Evolutionary conservation across 2,113 vertebrate species (phyloP).

Genomic region (Spea bombifrons): DNA sequence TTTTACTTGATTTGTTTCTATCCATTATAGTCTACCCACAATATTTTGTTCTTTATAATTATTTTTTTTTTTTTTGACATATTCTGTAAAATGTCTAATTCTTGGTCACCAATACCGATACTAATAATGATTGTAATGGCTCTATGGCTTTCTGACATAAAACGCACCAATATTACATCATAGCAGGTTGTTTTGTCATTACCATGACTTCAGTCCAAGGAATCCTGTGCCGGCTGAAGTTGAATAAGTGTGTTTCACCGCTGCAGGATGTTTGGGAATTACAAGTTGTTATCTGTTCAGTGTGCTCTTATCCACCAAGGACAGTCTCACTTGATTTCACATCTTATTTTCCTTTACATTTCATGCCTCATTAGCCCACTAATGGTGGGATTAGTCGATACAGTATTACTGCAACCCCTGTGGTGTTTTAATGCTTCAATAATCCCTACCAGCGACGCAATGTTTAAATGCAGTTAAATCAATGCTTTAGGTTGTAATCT

Average conservation of each 20-base stretch:
- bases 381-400: conserved; percentile 46
- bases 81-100: no score
- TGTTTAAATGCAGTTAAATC: conserved; percentile 41
- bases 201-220: background rate
- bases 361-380: conserved; percentile 47
- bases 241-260: background rate
- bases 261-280: conserved; percentile 25
- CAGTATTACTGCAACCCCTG: conserved; percentile 30
- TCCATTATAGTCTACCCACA: no score
- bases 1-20: no score
- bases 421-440: conserved; percentile 41
- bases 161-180: no score
- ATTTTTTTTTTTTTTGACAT: no score
- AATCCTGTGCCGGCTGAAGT: background rate
- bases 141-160: no score
- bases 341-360: conserved; percentile 26
- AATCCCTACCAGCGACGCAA: conserved; percentile 23
- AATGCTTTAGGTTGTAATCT: conserved; percentile 13
- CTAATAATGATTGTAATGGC: no score
- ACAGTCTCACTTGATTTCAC: conserved; percentile 44
- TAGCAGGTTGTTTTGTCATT: no score
- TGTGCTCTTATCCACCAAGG: conserved; percentile 13
- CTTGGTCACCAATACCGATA: no score
- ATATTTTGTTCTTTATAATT: no score
- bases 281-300: conserved; percentile 26